A percentile compares a stretch with the other conserved stretches of the same genome.
These are phyloP conservation scores for Pseudopodoces humilis DNA, from an alignment of 2,113 vertebrate species.

Conservation along the genomic window DNA sequence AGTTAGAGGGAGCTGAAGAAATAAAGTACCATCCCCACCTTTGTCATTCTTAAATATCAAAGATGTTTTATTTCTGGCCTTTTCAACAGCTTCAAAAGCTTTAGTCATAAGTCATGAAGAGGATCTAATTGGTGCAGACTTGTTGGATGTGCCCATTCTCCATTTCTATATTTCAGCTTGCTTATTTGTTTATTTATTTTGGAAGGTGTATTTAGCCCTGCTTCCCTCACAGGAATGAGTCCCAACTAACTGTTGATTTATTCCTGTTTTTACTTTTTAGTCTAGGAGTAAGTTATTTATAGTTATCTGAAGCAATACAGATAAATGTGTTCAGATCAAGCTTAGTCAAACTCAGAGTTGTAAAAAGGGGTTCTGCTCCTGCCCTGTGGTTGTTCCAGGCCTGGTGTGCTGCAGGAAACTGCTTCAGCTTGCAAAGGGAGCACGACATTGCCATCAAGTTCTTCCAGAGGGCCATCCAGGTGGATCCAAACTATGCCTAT, in stretches of 20 bases:
- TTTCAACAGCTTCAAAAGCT: not conserved
- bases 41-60: not conserved
- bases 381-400: constrained; percentile 73
- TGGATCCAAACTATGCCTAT: constrained; percentile 95
- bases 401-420: constrained; percentile 98
- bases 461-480: constrained; percentile 98
- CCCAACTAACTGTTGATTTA: not conserved
- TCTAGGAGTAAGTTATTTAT: not conserved
- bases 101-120: not conserved
- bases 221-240: not conserved
- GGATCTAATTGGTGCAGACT: not conserved
- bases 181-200: not conserved
- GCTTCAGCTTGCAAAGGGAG: constrained; percentile 96
- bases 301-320: not conserved
- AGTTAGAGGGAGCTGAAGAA: not conserved
- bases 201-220: not conserved
- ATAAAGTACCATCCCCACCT: not conserved
- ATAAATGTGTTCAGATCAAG: not conserved
- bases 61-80: not conserved
- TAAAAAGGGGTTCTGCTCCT: not conserved
- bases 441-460: constrained; percentile 99
- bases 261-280: not conserved
- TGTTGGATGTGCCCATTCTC: not conserved
- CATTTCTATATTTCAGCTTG: not conserved
- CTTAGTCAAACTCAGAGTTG: not conserved